These are phyloP conservation scores for Sinosuthora webbiana DNA, from an alignment of 2,113 vertebrate genomes.

Conservation along the genomic window DNA sequence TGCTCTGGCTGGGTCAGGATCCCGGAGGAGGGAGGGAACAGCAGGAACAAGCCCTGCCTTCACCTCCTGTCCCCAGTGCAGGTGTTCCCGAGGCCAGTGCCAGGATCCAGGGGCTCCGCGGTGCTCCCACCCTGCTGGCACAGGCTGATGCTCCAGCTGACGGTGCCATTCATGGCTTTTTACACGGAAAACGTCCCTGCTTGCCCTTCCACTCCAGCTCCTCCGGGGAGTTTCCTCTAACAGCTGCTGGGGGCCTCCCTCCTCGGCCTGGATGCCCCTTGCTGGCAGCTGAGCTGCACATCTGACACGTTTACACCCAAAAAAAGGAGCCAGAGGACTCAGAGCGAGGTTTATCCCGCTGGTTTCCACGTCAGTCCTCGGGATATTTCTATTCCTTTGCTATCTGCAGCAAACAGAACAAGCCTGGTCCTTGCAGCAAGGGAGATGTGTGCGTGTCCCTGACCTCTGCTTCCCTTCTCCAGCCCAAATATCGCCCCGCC, in stretches of 20 bases:
- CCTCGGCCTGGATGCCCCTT: neutral
- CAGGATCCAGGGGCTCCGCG: neutral
- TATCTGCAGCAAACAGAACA: neutral
- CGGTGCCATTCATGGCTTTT: neutral
- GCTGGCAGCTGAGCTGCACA: neutral
- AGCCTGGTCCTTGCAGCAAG: neutral
- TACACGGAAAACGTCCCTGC: neutral
- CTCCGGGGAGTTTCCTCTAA: neutral
- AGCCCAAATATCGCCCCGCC: neutral
- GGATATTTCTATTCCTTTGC: neutral
- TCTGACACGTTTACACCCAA: neutral
- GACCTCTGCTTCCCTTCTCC: neutral
- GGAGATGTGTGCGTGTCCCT: rapidly evolving
- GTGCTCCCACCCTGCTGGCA: neutral
- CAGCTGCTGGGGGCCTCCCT: neutral
- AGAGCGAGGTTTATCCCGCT: neutral
- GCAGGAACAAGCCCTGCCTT: rapidly evolving
- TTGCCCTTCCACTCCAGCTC: neutral
- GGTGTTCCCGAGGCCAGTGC: neutral
- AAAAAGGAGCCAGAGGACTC: neutral
- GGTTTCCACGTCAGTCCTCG: rapidly evolving
- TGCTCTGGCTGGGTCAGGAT: neutral
- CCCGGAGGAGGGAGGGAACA: neutral
- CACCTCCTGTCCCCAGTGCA: neutral
- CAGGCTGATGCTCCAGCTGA: neutral